Conservation (phyloP, 2,797 vertebrate species). For the Sphenodon punctatus region DNA sequence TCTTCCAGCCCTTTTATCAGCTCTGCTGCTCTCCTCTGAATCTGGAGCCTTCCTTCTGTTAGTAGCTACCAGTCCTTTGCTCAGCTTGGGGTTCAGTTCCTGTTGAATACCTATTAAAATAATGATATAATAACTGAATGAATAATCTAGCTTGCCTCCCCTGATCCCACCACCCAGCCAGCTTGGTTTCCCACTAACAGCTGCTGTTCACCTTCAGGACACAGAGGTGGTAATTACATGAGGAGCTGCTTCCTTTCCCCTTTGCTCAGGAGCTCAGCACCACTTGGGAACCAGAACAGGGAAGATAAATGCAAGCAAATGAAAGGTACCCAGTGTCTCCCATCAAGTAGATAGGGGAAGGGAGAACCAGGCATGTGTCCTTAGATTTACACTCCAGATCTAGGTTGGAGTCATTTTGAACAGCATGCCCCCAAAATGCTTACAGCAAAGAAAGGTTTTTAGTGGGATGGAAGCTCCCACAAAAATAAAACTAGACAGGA, state of each 20-base stretch:
- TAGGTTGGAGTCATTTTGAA: not conserved
- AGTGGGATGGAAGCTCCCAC: too few relatives aligned
- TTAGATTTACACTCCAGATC: not conserved
- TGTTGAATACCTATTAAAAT: conserved; percentile 5
- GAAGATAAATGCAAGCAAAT: conserved; percentile 73
- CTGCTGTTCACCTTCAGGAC: conserved; percentile 87
- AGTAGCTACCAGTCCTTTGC: too few relatives aligned
- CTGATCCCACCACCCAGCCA: conserved; percentile 8
- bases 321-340: not conserved
- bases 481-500: too few relatives aligned
- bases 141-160: conserved; percentile 65
- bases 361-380: not conserved
- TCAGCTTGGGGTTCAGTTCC: not conserved
- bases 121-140: conserved; percentile 53
- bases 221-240: conserved; percentile 88
- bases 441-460: too few relatives aligned
- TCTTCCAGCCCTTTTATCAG: too few relatives aligned
- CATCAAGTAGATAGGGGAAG: not conserved
- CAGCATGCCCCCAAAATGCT: not conserved
- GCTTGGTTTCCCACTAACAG: conserved; percentile 78
- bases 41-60: too few relatives aligned
- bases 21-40: too few relatives aligned
- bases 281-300: conserved; percentile 20
- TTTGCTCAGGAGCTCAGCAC: conserved; percentile 7
- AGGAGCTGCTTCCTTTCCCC: conserved; percentile 82